Evolutionary conservation across 2,888 invertebrate species (phyloP).

Genomic region (Trichopria drosophilae): DNA sequence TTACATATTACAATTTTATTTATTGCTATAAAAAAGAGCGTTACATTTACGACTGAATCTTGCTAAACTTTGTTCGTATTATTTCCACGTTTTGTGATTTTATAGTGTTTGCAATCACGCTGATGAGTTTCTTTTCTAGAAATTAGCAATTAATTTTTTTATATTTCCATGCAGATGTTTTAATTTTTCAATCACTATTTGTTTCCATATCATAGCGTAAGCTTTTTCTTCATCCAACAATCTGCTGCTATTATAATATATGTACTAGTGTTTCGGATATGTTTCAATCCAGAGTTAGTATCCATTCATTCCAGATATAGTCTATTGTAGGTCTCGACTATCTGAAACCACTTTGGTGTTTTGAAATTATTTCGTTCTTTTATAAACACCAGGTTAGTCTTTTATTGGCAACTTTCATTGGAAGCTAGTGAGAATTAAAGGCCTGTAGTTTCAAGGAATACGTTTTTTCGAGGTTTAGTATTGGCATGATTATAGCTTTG

Average conservation of each 20-base stretch:
- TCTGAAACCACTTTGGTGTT: conserved; percentile 2
- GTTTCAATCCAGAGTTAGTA: no score
- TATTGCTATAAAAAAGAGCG: conserved; percentile 3
- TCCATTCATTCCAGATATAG: no score
- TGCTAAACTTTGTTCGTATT: not conserved
- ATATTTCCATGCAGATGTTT: not conserved
- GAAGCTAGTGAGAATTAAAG: not conserved
- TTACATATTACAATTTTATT: not conserved
- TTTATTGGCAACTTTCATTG: not conserved
- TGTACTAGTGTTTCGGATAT: not conserved
- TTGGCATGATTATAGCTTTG: not conserved
- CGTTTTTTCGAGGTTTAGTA: no score
- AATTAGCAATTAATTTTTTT: not conserved
- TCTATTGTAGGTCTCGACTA: conserved; percentile 4
- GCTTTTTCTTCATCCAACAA: not conserved
- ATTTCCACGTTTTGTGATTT: not conserved
- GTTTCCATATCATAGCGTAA: not conserved
- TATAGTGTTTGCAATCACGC: not conserved
- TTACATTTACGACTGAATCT: conserved; percentile 4
- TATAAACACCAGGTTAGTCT: not conserved
- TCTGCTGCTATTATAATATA: no score
- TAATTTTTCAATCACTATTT: not conserved
- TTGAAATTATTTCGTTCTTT: not conserved
- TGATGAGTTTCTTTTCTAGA: not conserved
- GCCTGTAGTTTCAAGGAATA: no score